phyloP scores from a whole-genome alignment of 1,140 invertebrate species.

The Bombus turneri region DNA sequence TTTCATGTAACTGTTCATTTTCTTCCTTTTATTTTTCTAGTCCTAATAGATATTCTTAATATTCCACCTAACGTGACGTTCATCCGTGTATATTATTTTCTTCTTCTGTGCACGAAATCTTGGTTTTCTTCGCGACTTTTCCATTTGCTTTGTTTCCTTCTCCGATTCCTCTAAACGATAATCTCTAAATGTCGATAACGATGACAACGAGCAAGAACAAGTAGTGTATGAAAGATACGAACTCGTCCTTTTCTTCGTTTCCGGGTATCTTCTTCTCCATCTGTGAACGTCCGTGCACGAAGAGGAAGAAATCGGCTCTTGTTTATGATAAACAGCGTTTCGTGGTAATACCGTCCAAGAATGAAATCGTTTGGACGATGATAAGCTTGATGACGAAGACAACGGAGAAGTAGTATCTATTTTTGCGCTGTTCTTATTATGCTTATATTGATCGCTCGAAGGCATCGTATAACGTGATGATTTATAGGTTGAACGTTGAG shows the following conservation, averaged over 20 bases:
- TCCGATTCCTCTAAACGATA: neutral
- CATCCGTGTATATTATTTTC: neutral
- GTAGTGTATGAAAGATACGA: neutral
- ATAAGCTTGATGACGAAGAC: conserved; percentile 5
- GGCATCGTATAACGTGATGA: neutral
- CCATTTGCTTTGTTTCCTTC: neutral
- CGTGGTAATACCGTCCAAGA: neutral
- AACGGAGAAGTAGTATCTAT: neutral
- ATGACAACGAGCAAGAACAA: neutral
- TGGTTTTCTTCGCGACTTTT: neutral
- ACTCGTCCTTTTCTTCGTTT: neutral
- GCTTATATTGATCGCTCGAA: neutral
- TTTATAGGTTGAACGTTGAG: neutral
- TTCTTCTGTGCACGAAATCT: neutral
- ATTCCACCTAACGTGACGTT: conserved; percentile 30
- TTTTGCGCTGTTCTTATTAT: neutral
- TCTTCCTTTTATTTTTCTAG: neutral
- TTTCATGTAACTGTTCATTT: neutral
- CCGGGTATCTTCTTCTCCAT: neutral
- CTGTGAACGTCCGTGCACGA: neutral
- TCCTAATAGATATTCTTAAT: neutral
- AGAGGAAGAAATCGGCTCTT: conserved; percentile 8
- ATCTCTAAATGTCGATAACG: neutral
- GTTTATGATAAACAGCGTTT: neutral
- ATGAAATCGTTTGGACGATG: neutral